phyloP scores from a whole-genome alignment of 1,140 invertebrate species.

The Drosophila lacertosa region DNA sequence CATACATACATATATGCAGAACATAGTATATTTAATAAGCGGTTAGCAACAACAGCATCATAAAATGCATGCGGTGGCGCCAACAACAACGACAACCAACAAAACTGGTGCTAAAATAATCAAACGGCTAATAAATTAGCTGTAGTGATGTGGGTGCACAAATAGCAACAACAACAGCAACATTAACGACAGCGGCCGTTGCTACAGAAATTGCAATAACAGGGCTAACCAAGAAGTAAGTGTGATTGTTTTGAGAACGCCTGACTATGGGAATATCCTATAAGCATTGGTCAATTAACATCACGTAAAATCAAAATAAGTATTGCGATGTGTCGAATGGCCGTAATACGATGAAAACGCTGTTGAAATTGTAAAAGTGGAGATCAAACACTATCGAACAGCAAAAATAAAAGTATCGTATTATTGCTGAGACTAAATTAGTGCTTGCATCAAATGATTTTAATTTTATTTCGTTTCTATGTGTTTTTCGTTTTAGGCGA shows the following conservation, averaged over 20 bases:
- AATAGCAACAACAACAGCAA: conserved; percentile 23
- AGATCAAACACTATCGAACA: too few relatives aligned
- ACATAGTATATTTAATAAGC: conserved; percentile 64
- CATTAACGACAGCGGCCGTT: conserved; percentile 19
- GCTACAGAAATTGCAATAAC: neutral
- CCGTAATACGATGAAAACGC: too few relatives aligned
- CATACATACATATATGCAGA: conserved; percentile 33
- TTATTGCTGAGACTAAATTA: too few relatives aligned
- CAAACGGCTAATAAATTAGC: conserved; percentile 72
- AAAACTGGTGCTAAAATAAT: conserved; percentile 73
- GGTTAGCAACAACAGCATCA: conserved; percentile 48
- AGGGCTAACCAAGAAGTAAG: conserved; percentile 7
- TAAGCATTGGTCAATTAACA: too few relatives aligned
- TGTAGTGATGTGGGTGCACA: conserved; percentile 68
- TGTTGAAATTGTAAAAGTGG: too few relatives aligned
- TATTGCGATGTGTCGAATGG: too few relatives aligned
- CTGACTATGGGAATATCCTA: too few relatives aligned
- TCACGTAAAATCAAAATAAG: too few relatives aligned
- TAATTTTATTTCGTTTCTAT: too few relatives aligned
- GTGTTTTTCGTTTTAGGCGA: too few relatives aligned
- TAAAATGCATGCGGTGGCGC: conserved; percentile 41
- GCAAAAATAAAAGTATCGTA: too few relatives aligned
- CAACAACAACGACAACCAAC: conserved; percentile 16
- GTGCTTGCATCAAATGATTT: too few relatives aligned
- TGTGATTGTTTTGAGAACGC: neutral